Percentiles rank a stretch among this genome's conserved stretches.
These are phyloP conservation scores for Nipponacmea schrenckii DNA, from an alignment of 2,888 invertebrate genomes.

Conservation along the genomic window DNA sequence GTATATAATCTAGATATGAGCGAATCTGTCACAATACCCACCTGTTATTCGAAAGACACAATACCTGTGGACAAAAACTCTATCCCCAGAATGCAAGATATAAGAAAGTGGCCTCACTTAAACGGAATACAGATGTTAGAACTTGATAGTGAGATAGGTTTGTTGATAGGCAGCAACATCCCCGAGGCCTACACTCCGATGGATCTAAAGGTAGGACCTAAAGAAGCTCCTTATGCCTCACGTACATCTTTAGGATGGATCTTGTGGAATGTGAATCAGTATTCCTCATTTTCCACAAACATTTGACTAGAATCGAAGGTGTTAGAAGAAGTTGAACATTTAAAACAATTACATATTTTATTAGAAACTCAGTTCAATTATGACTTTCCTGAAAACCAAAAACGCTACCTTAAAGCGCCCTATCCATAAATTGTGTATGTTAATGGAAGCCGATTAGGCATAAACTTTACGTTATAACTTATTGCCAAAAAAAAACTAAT, in stretches of 20 bases:
- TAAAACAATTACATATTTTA: neutral
- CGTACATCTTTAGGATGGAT: slow-evolving; percentile 17
- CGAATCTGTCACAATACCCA: neutral
- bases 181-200: slow-evolving; percentile 19
- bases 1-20: neutral
- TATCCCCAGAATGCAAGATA: slow-evolving; percentile 15
- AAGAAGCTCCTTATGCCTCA: slow-evolving; percentile 16
- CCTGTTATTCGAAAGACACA: slow-evolving; percentile 4
- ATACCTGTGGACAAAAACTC: slow-evolving; percentile 7
- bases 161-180: slow-evolving; percentile 16
- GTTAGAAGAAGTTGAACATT: slow-evolving; percentile 1
- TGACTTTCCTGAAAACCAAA: slow-evolving; percentile 10
- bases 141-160: slow-evolving; percentile 12
- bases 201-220: slow-evolving; percentile 11
- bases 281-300: neutral
- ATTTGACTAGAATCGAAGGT: neutral
- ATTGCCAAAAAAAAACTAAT: too few species aligned
- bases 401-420: too few species aligned
- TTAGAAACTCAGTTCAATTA: neutral
- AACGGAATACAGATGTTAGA: neutral
- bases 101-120: slow-evolving; percentile 16
- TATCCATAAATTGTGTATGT: too few species aligned
- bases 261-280: slow-evolving; percentile 2
- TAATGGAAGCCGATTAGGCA: too few species aligned
- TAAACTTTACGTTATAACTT: too few species aligned